Conservation (phyloP, 2,888 invertebrate genomes). For the Lasioglossum leucozonium region DNA sequence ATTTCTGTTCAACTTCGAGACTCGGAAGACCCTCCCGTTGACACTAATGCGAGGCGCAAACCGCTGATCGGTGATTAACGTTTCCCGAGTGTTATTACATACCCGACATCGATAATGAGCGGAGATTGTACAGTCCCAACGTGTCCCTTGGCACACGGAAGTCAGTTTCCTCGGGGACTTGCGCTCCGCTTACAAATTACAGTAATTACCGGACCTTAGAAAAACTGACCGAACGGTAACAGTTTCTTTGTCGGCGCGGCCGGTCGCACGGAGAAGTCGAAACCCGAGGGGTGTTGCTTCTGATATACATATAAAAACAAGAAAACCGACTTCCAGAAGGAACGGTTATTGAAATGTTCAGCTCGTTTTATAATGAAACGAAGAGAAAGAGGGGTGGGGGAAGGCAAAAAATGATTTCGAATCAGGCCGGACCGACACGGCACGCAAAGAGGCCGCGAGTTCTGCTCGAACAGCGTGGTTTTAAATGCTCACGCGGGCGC, state of each 20-base stretch:
- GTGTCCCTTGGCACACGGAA: not conserved
- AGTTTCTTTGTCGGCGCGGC: conserved; percentile 4
- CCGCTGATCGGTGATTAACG: not conserved
- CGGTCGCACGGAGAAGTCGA: not conserved
- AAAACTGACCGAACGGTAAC: conserved; percentile 7
- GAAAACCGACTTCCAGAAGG: not conserved
- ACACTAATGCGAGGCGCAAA: not conserved
- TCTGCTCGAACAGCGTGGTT: not conserved
- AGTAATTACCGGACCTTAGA: conserved; percentile 17
- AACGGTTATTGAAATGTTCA: not conserved
- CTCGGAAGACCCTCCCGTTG: not conserved
- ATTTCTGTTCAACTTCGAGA: not conserved
- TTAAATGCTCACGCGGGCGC: conserved; percentile 11
- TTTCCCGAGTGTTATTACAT: not conserved
- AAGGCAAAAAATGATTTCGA: conserved; percentile 8
- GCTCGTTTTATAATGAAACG: not conserved
- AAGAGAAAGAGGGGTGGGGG: not conserved
- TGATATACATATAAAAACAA: not conserved
- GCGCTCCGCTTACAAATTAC: conserved; percentile 1
- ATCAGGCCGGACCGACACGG: not conserved
- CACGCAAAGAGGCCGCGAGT: conserved; percentile 3
- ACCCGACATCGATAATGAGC: not conserved
- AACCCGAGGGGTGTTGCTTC: not conserved
- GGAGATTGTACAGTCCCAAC: conserved; percentile 4
- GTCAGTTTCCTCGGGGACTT: conserved; percentile 1